These are phyloP conservation scores for Chaunax sp. DNA, from an alignment of 2,797 vertebrate genomes.

Conservation along the genomic window DNA sequence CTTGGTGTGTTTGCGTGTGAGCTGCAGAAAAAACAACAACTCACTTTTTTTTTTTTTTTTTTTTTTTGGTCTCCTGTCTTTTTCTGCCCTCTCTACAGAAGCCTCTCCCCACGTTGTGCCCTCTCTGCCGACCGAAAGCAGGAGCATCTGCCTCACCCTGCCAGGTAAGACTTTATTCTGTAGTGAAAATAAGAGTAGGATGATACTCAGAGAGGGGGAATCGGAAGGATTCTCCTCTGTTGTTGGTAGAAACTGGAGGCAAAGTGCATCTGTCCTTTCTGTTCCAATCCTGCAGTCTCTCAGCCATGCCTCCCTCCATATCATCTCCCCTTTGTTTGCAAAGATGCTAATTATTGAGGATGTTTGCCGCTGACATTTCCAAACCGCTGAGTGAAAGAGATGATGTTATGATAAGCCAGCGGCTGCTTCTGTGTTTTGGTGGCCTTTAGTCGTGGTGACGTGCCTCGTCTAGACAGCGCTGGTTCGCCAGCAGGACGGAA, in stretches of 20 bases:
- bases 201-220: too few relatives aligned
- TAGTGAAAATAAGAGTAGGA: too few relatives aligned
- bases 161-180: conserved; percentile 73
- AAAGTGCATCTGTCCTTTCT: neutral
- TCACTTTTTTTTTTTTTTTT: conserved; percentile 25
- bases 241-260: neutral
- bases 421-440: conserved; percentile 48
- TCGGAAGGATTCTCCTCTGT: too few relatives aligned
- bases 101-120: conserved; percentile 26
- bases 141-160: conserved; percentile 36
- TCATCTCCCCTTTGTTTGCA: conserved; percentile 26
- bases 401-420: conserved; percentile 43
- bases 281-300: neutral
- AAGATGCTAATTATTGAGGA: conserved; percentile 10
- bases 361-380: conserved; percentile 43
- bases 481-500: conserved; percentile 36
- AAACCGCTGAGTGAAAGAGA: conserved; percentile 20
- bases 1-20: conserved; percentile 18
- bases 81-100: conserved; percentile 49
- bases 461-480: conserved; percentile 62
- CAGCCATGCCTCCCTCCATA: conserved; percentile 5
- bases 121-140: conserved; percentile 51
- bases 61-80: neutral
- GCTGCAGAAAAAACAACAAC: conserved; percentile 39
- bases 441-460: conserved; percentile 62